These are phyloP conservation scores for Drosophila aff. DNA, from an alignment of 1,140 invertebrate genomes.

Conservation along the genomic window DNA sequence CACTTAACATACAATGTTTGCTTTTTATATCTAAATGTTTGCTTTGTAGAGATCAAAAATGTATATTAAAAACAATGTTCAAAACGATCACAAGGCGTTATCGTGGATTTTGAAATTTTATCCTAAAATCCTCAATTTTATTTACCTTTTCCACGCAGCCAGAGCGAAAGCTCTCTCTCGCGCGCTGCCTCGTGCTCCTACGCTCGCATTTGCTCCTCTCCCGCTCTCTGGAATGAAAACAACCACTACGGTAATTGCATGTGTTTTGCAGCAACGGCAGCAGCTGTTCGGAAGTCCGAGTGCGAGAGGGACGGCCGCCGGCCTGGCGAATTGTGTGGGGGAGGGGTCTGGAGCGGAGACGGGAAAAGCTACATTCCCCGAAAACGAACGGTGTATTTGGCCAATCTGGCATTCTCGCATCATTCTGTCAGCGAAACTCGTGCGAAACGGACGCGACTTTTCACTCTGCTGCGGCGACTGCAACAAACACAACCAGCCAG, in stretches of 20 bases:
- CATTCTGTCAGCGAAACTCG: conserved; percentile 14
- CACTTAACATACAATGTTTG: no score
- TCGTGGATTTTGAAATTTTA: not conserved
- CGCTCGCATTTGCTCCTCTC: not conserved
- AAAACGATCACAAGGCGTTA: not conserved
- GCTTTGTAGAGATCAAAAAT: not conserved
- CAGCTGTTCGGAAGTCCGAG: conserved; percentile 16
- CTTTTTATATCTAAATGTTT: not conserved
- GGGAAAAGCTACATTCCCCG: conserved; percentile 16
- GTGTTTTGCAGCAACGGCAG: conserved; percentile 15
- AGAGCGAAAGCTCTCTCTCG: conserved; percentile 1
- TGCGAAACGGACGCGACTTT: conserved; percentile 5
- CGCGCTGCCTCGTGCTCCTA: not conserved
- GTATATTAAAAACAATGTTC: not conserved
- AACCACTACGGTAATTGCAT: conserved; percentile 16
- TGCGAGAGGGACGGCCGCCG: conserved; percentile 13
- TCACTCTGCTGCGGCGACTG: conserved; percentile 7
- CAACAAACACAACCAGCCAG: conserved; percentile 8
- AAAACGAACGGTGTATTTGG: conserved; percentile 18
- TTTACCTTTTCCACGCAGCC: not conserved
- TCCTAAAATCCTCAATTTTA: not conserved
- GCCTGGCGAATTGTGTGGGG: not conserved
- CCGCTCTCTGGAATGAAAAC: not conserved
- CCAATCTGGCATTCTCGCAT: conserved; percentile 14
- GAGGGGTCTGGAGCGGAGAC: not conserved